Evolutionary conservation across 2,888 invertebrate species (phyloP).

Genomic region (Limenitis camilla): DNA sequence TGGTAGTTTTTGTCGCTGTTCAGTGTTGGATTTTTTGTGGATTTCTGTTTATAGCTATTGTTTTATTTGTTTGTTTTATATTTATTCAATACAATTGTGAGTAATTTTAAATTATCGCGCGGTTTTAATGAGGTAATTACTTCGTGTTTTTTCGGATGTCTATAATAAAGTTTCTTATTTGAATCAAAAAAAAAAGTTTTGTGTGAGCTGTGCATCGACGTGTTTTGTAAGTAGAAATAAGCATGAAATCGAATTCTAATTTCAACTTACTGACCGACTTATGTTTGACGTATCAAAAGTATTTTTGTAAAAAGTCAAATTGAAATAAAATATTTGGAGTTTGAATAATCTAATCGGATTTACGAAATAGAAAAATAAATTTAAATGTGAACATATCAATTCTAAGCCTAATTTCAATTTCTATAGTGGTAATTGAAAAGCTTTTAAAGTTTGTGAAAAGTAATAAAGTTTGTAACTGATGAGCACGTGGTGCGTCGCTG

Average conservation of each 20-base stretch:
- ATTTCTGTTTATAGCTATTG: conserved; percentile 41
- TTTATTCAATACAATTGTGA: conserved; percentile 41
- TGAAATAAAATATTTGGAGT: too few species aligned
- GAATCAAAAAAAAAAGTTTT: background rate
- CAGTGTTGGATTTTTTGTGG: conserved; percentile 47
- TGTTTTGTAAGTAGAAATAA: conserved; percentile 30
- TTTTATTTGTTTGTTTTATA: conserved; percentile 34
- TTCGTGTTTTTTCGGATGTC: conserved; percentile 1
- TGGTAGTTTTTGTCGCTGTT: conserved; percentile 62
- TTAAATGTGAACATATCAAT: background rate
- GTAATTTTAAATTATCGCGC: conserved; percentile 32
- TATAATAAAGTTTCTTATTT: conserved; percentile 2
- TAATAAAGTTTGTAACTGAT: conserved; percentile 62
- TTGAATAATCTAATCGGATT: background rate
- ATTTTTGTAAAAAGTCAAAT: too few species aligned
- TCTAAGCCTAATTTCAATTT: background rate
- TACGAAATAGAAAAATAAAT: background rate
- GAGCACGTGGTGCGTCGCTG: conserved; percentile 69
- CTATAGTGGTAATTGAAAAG: background rate
- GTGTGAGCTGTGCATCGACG: conserved; percentile 16
- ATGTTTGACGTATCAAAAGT: too few species aligned
- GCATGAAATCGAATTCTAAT: background rate
- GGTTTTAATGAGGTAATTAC: conserved; percentile 6
- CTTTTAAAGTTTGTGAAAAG: conserved; percentile 39
- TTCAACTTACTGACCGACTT: too few species aligned